phyloP scores from a whole-genome alignment of 2,888 invertebrate genomes.

The Dascillus cervinus region DNA sequence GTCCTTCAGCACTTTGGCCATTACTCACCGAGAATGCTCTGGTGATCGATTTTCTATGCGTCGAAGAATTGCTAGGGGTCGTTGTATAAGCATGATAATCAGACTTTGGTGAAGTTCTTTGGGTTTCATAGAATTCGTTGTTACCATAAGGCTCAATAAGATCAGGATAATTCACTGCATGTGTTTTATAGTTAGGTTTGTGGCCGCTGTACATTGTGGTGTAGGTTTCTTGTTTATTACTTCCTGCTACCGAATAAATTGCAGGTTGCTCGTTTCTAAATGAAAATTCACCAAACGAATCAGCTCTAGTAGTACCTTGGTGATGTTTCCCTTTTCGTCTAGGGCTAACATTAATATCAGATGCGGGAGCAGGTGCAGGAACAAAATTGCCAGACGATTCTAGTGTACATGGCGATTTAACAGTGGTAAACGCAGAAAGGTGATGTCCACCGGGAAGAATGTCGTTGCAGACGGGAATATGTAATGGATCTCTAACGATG shows the following conservation, averaged over 20 bases:
- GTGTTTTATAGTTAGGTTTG: slow-evolving; percentile 52
- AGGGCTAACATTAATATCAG: slow-evolving; percentile 46
- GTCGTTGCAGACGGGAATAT: slow-evolving; percentile 25
- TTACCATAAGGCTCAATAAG: slow-evolving; percentile 54
- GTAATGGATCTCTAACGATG: slow-evolving; percentile 28
- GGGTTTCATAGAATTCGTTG: slow-evolving; percentile 41
- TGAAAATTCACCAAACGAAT: slow-evolving; percentile 38
- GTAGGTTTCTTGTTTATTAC: slow-evolving; percentile 60
- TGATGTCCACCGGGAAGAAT: slow-evolving; percentile 46
- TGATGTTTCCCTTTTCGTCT: slow-evolving; percentile 42
- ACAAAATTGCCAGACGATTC: slow-evolving; percentile 46
- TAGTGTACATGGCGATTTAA: slow-evolving; percentile 46
- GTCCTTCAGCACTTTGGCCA: slow-evolving; percentile 42
- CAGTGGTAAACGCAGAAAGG: slow-evolving; percentile 47
- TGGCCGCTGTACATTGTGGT: slow-evolving; percentile 69
- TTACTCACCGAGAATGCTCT: slow-evolving; percentile 51
- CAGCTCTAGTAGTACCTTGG: slow-evolving; percentile 28
- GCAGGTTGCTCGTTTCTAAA: slow-evolving; percentile 53
- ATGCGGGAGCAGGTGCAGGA: slow-evolving; percentile 46
- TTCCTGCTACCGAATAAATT: slow-evolving; percentile 68
- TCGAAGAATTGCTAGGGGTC: slow-evolving; percentile 42
- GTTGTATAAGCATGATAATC: slow-evolving; percentile 50
- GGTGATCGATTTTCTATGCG: slow-evolving; percentile 37
- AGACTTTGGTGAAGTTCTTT: slow-evolving; percentile 49
- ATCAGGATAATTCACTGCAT: slow-evolving; percentile 60